phyloP scores from a whole-genome alignment of 2,888 invertebrate genomes.

The Limnephilus marmoratus region DNA sequence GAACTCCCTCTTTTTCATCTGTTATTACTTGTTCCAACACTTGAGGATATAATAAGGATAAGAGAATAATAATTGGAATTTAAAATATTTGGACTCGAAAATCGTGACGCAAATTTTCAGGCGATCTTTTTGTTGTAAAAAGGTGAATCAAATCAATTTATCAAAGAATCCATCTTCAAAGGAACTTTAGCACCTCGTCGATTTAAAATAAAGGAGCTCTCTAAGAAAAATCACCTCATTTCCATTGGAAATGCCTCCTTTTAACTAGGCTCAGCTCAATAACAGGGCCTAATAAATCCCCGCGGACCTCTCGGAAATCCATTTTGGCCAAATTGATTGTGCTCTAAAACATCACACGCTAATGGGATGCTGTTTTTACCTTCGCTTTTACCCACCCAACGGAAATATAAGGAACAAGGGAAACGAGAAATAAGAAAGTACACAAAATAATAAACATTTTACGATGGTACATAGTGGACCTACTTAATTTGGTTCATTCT shows the following conservation, averaged over 20 bases:
- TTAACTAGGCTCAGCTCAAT: slow-evolving; percentile 48
- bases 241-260: slow-evolving; percentile 49
- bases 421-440: not conserved
- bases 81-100: slow-evolving; percentile 14
- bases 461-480: not conserved
- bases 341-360: slow-evolving; percentile 34
- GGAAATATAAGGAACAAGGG: not conserved
- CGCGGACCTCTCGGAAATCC: slow-evolving; percentile 32
- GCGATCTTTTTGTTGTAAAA: slow-evolving; percentile 33
- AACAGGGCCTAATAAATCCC: slow-evolving; percentile 48
- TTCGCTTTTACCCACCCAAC: not conserved
- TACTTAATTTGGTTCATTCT: not conserved
- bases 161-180: slow-evolving; percentile 55
- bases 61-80: slow-evolving; percentile 32
- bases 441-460: not conserved
- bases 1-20: not conserved
- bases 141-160: slow-evolving; percentile 53
- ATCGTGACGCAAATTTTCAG: slow-evolving; percentile 5
- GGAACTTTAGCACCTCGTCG: slow-evolving; percentile 36
- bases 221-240: slow-evolving; percentile 58
- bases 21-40: slow-evolving; percentile 11
- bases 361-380: slow-evolving; percentile 4
- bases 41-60: slow-evolving; percentile 4
- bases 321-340: slow-evolving; percentile 39
- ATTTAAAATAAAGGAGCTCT: slow-evolving; percentile 56